A percentile compares a stretch with the other conserved stretches of the same genome.
phyloP scores from a whole-genome alignment of 2,888 invertebrate species.

The Erpobdella octoculata region DNA sequence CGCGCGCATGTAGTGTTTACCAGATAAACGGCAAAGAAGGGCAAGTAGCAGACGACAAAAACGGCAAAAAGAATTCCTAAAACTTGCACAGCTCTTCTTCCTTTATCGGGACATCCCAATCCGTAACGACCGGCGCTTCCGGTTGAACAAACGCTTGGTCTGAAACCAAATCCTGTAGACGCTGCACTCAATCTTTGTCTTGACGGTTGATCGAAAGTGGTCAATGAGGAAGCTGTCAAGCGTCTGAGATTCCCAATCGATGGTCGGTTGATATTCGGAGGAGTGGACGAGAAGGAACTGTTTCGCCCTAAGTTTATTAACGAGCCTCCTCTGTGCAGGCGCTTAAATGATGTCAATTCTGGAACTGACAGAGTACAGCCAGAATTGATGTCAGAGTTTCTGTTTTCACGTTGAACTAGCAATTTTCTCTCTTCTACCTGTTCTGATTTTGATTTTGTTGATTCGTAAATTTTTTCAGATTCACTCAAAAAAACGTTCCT shows the following conservation, averaged over 20 bases:
- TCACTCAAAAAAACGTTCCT: background rate
- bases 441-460: too few relatives aligned
- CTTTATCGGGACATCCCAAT: slow-evolving; percentile 21
- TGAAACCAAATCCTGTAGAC: slow-evolving; percentile 6
- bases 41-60: slow-evolving; percentile 41
- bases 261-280: background rate
- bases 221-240: slow-evolving; percentile 2
- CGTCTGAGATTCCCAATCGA: background rate
- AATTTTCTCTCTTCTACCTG: too few relatives aligned
- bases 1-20: slow-evolving; percentile 35
- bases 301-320: background rate
- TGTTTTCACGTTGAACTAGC: background rate
- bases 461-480: too few relatives aligned
- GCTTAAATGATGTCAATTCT: background rate
- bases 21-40: slow-evolving; percentile 40
- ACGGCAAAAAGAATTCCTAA: slow-evolving; percentile 40
- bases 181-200: slow-evolving; percentile 13
- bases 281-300: background rate
- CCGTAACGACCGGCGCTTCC: slow-evolving; percentile 10
- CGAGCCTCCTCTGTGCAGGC: background rate
- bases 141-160: slow-evolving; percentile 22
- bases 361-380: background rate
- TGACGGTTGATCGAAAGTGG: slow-evolving; percentile 6
- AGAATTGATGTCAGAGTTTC: background rate
- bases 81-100: slow-evolving; percentile 32